Percentiles rank a stretch among this genome's conserved stretches.
Conservation (phyloP, 2,113 vertebrate species). For the Dunckerocampus dactyliophorus region DNA sequence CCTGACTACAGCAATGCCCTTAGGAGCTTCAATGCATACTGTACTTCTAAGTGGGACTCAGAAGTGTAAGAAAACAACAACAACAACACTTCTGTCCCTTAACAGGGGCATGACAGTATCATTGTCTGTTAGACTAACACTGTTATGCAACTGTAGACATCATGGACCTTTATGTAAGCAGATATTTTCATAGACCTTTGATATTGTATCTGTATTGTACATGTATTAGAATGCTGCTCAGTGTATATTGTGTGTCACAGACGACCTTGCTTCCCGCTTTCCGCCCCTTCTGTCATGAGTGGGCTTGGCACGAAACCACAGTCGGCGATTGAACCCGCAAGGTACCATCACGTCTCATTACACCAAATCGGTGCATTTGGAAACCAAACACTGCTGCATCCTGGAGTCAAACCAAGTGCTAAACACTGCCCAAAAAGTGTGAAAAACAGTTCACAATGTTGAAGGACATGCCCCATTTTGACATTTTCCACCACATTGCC, state of each 20-base stretch:
- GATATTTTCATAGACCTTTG: background rate
- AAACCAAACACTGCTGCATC: conserved; percentile 14
- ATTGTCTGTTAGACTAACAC: no score
- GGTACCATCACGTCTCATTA: conserved; percentile 37
- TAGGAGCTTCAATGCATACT: no score
- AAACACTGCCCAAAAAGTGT: background rate
- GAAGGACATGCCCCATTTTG: background rate
- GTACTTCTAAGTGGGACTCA: no score
- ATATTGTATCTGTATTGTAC: no score
- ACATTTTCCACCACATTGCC: background rate
- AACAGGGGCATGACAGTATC: no score
- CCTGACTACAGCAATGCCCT: no score
- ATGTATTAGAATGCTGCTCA: background rate
- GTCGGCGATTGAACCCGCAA: conserved; percentile 33
- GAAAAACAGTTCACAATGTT: background rate
- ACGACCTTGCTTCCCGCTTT: conserved; percentile 37
- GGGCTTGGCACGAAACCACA: conserved; percentile 39
- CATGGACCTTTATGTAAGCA: background rate
- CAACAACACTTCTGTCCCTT: no score
- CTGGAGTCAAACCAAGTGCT: background rate
- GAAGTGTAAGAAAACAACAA: no score
- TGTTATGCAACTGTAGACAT: no score
- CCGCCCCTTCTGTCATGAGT: conserved; percentile 40
- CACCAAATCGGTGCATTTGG: conserved; percentile 24
- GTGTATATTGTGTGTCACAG: background rate